These are phyloP conservation scores for Cecidostiba fungosa DNA, from an alignment of 2,888 invertebrate genomes.

Conservation along the genomic window DNA sequence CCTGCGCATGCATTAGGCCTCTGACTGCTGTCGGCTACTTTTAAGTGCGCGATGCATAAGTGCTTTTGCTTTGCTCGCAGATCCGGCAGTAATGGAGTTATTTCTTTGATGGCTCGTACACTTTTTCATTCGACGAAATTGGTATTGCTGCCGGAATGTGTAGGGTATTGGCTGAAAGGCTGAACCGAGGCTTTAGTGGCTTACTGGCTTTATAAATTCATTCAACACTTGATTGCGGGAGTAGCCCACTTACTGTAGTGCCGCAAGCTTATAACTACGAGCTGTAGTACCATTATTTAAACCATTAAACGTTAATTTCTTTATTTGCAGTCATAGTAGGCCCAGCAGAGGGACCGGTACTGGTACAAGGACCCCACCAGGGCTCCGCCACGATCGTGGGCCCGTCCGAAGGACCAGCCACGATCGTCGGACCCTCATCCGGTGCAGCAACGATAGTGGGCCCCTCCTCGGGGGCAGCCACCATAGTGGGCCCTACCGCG, in stretches of 20 bases:
- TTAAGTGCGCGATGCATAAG: background rate
- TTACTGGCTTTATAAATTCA: too few species aligned
- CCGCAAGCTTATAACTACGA: too few species aligned
- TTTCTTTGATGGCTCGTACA: background rate
- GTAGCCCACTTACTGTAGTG: too few species aligned
- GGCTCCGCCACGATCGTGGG: conserved; percentile 63
- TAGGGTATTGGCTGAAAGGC: too few species aligned
- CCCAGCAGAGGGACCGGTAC: conserved; percentile 49
- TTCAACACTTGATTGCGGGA: too few species aligned
- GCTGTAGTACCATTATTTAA: too few species aligned
- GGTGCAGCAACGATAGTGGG: conserved; percentile 55
- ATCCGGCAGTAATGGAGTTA: background rate
- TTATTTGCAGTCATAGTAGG: conserved; percentile 48
- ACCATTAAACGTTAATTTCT: background rate
- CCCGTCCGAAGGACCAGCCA: conserved; percentile 67
- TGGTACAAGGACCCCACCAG: conserved; percentile 62
- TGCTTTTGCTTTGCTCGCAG: background rate
- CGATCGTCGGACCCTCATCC: conserved; percentile 64
- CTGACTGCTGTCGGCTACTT: background rate
- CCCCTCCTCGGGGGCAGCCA: conserved; percentile 64
- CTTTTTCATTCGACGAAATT: background rate
- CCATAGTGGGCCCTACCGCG: conserved; percentile 73
- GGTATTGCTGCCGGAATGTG: background rate
- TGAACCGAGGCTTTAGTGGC: background rate
- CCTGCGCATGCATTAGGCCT: too few species aligned